phyloP scores from a whole-genome alignment of 2,888 invertebrate genomes.

The Stenotaenia linearis region DNA sequence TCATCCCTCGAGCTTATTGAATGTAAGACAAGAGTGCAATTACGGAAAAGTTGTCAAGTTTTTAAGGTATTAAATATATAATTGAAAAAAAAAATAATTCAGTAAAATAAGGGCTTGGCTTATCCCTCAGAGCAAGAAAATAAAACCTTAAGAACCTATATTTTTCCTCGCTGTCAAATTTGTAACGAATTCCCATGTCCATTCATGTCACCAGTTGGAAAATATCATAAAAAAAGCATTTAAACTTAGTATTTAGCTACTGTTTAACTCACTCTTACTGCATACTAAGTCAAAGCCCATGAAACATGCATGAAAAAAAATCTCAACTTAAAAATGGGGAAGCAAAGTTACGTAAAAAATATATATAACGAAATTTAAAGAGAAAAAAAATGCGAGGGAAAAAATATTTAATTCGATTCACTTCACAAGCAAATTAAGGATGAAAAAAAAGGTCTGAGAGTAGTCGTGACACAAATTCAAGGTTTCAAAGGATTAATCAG shows the following conservation, averaged over 20 bases:
- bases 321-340: constrained; percentile 1
- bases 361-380: neutral
- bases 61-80: neutral
- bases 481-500: neutral
- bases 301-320: neutral
- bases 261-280: neutral
- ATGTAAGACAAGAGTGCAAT: neutral
- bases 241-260: constrained; percentile 13
- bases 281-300: neutral
- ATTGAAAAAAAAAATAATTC: neutral
- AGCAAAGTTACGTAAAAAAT: neutral
- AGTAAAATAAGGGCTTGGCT: neutral
- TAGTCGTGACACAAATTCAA: neutral
- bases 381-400: neutral
- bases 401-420: neutral
- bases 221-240: neutral
- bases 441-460: neutral
- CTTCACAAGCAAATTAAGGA: neutral
- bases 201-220: neutral
- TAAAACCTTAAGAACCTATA: neutral
- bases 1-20: neutral
- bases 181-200: neutral
- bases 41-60: neutral
- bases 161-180: neutral
- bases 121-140: neutral